Evolutionary conservation across 2,888 invertebrate genomes (phyloP).

Genomic region (Acanthosoma haemorrhoidale): DNA sequence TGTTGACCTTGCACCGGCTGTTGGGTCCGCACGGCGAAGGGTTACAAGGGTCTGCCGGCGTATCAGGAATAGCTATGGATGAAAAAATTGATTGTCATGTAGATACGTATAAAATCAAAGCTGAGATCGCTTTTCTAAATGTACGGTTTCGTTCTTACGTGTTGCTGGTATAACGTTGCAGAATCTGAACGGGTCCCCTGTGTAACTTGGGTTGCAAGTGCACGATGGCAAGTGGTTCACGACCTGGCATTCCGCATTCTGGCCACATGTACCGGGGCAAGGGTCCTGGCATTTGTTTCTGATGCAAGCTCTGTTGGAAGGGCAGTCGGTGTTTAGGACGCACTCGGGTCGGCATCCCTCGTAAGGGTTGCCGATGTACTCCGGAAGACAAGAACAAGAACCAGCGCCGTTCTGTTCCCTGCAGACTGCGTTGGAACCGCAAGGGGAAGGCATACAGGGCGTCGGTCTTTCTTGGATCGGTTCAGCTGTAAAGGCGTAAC

Average conservation of each 20-base stretch:
- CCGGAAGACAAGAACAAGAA: slow-evolving; percentile 67
- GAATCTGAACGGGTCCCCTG: slow-evolving; percentile 67
- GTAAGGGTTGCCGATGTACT: slow-evolving; percentile 65
- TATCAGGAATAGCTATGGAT: slow-evolving; percentile 37
- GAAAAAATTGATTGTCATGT: neutral
- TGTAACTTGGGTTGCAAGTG: slow-evolving; percentile 58
- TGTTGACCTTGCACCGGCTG: slow-evolving; percentile 61
- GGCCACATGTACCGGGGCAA: slow-evolving; percentile 68
- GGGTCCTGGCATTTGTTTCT: slow-evolving; percentile 73
- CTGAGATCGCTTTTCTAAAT: neutral
- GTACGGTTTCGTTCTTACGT: neutral
- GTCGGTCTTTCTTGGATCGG: slow-evolving; percentile 44
- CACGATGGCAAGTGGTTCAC: slow-evolving; percentile 72
- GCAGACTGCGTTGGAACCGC: slow-evolving; percentile 71
- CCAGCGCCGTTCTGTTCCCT: slow-evolving; percentile 64
- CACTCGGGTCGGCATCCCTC: slow-evolving; percentile 75
- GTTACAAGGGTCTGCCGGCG: slow-evolving; percentile 52
- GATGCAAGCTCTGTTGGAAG: slow-evolving; percentile 64
- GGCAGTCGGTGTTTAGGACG: slow-evolving; percentile 69
- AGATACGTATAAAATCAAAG: neutral
- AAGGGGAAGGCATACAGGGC: slow-evolving; percentile 66
- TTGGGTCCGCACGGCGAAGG: slow-evolving; percentile 66
- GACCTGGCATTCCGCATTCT: slow-evolving; percentile 66
- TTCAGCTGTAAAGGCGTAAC: slow-evolving; percentile 40
- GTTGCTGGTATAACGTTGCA: slow-evolving; percentile 45